Evolutionary conservation across 1,140 invertebrate species (phyloP).

Genomic region (Drosophila albomicans): DNA sequence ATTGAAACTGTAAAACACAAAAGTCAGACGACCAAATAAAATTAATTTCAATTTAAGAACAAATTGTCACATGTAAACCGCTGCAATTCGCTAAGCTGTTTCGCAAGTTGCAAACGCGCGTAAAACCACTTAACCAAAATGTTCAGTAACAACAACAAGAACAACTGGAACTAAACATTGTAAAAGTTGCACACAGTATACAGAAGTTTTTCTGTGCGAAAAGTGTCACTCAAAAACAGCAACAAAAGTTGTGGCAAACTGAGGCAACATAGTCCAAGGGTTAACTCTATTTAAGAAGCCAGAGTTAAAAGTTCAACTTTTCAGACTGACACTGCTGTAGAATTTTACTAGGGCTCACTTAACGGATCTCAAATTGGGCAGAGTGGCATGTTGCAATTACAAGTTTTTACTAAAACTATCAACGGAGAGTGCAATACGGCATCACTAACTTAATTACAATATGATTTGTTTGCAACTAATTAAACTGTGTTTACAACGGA

Average conservation of each 20-base stretch:
- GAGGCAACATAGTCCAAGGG: constrained; percentile 36
- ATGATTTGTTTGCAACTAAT: neutral
- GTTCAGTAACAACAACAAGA: constrained; percentile 28
- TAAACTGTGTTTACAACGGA: neutral
- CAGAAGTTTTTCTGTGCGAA: constrained; percentile 60
- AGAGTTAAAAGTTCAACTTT: constrained; percentile 31
- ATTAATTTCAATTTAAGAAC: constrained; percentile 47
- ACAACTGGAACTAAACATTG: constrained; percentile 29
- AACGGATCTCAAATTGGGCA: neutral
- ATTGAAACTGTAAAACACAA: neutral
- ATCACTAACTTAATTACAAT: constrained; percentile 8
- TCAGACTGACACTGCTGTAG: constrained; percentile 10
- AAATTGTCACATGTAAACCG: constrained; percentile 54
- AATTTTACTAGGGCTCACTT: neutral
- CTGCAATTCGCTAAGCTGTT: constrained; percentile 23
- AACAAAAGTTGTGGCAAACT: constrained; percentile 52
- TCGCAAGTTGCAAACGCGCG: constrained; percentile 38
- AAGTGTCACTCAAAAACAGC: constrained; percentile 67
- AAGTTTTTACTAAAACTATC: constrained; percentile 17
- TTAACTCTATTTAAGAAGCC: constrained; percentile 26
- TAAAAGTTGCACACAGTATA: constrained; percentile 30
- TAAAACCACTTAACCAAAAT: constrained; percentile 64
- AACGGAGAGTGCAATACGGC: neutral
- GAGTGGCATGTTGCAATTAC: constrained; percentile 13
- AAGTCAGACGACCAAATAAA: constrained; percentile 22